Conservation (phyloP, 2,888 invertebrate genomes). For the Osmoderma eremita region DNA sequence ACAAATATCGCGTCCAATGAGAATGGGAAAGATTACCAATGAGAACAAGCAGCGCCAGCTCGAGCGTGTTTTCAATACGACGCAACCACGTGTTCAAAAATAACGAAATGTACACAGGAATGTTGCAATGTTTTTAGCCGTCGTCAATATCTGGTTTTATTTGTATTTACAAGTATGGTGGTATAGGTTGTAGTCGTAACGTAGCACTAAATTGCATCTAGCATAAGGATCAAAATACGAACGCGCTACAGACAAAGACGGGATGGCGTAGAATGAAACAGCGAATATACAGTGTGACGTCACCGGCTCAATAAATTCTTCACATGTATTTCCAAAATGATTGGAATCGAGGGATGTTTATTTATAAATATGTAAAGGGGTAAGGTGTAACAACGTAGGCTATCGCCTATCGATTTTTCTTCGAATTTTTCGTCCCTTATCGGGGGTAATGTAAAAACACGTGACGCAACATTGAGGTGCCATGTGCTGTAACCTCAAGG, state of each 20-base stretch:
- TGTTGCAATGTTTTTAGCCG: constrained; percentile 46
- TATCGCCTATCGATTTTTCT: constrained; percentile 45
- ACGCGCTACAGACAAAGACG: constrained; percentile 21
- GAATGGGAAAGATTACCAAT: constrained; percentile 1
- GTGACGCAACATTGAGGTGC: constrained; percentile 47
- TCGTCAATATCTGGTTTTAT: constrained; percentile 52
- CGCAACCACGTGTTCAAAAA: constrained; percentile 42
- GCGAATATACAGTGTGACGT: constrained; percentile 53
- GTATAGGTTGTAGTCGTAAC: constrained; percentile 46
- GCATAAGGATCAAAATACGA: constrained; percentile 52
- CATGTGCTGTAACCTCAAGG: constrained; percentile 62
- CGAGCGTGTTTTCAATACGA: constrained; percentile 32
- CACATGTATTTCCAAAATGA: constrained; percentile 56
- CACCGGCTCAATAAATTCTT: constrained; percentile 59
- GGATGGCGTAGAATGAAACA: constrained; percentile 25
- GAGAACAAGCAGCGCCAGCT: constrained; percentile 29
- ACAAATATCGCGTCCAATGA: constrained; percentile 7
- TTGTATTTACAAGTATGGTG: constrained; percentile 54
- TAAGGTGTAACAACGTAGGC: constrained; percentile 35
- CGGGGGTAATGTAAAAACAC: constrained; percentile 43
- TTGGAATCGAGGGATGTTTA: constrained; percentile 47
- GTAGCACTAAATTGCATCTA: constrained; percentile 49
- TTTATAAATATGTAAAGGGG: constrained; percentile 48
- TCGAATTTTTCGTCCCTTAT: constrained; percentile 32
- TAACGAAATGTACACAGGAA: constrained; percentile 49